phyloP scores from a whole-genome alignment of 35 echinoderm and acorn worm species.

The Amphiura filiformis region DNA sequence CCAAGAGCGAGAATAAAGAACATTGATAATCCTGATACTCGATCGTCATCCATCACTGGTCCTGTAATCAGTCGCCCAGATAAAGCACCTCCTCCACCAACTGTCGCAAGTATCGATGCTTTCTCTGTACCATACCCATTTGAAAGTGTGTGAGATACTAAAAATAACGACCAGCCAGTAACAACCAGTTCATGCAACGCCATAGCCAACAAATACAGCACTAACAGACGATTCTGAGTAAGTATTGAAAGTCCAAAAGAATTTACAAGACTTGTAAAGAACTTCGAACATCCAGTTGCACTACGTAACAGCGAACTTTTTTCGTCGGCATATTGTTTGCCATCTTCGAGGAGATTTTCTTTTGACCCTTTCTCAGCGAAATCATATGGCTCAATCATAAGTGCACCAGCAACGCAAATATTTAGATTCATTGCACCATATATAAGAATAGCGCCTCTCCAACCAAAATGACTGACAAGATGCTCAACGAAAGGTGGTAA shows the following conservation, averaged over 20 bases:
- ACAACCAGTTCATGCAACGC: background rate
- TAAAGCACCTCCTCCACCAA: background rate
- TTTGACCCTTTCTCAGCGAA: background rate
- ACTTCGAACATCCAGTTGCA: background rate
- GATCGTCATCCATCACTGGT: background rate
- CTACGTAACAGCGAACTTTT: background rate
- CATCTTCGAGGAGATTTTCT: background rate
- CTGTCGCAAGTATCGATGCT: background rate
- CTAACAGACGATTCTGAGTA: too few relatives aligned
- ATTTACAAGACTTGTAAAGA: background rate
- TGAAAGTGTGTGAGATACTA: background rate
- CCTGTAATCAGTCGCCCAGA: background rate
- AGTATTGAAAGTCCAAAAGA: background rate
- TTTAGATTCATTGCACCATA: background rate
- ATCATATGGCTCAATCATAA: background rate
- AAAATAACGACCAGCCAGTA: background rate
- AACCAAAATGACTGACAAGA: background rate
- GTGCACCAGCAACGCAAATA: background rate
- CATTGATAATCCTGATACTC: background rate
- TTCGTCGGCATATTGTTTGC: background rate
- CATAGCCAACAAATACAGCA: background rate
- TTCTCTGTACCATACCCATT: background rate
- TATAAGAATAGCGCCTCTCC: conserved; percentile 1
- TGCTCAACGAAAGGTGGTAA: conserved; percentile 9
- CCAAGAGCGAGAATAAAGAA: background rate